A percentile compares a stretch with the other conserved stretches of the same genome.
Conservation (phyloP, 1,140 invertebrate genomes). For the Bombus breviceps region DNA sequence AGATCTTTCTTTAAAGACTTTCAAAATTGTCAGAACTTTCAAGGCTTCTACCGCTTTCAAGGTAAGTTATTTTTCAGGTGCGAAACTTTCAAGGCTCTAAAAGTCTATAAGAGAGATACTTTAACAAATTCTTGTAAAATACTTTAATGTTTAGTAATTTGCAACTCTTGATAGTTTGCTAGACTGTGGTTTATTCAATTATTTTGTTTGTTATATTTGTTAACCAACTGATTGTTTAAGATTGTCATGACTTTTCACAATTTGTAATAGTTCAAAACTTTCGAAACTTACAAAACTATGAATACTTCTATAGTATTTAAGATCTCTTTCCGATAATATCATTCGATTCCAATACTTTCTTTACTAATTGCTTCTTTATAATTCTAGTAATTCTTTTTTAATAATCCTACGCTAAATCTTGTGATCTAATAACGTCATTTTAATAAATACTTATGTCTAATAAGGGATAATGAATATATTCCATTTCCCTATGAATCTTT, state of each 20-base stretch:
- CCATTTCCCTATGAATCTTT: too few species aligned
- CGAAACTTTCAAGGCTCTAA: not conserved
- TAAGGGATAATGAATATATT: too few species aligned
- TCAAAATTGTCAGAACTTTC: constrained; percentile 1
- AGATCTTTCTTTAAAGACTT: not conserved
- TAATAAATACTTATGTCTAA: too few species aligned
- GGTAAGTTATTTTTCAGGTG: not conserved
- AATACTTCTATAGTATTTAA: not conserved
- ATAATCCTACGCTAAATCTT: not conserved
- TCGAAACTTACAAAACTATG: not conserved
- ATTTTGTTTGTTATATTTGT: not conserved
- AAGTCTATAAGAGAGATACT: not conserved
- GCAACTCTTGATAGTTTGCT: not conserved
- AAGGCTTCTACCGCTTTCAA: not conserved
- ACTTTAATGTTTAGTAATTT: not conserved
- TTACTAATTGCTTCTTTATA: not conserved
- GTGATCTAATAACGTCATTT: not conserved
- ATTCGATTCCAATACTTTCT: not conserved
- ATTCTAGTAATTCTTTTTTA: not conserved
- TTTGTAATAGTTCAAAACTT: not conserved
- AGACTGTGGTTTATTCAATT: not conserved
- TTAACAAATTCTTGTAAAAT: not conserved
- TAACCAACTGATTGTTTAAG: not conserved
- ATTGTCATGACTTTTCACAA: not conserved
- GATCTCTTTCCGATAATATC: not conserved